These are phyloP conservation scores for Leguminivora glycinivorella DNA, from an alignment of 1,140 invertebrate genomes.

Conservation along the genomic window DNA sequence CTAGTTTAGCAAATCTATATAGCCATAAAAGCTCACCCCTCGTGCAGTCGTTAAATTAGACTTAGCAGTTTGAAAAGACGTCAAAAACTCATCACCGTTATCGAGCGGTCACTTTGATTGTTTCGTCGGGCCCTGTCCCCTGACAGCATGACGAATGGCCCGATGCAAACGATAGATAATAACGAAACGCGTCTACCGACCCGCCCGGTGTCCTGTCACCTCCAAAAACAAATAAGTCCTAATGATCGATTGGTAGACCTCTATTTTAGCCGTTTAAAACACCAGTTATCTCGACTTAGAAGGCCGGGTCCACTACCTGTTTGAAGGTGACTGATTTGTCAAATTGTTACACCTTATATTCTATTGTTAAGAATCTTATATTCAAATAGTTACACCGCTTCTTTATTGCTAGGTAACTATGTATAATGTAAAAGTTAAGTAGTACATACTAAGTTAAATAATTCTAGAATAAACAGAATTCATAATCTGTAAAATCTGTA, in stretches of 20 bases:
- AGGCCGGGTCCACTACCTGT: slow-evolving; percentile 46
- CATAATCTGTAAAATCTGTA: neutral
- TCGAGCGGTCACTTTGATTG: slow-evolving; percentile 74
- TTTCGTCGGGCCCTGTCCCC: slow-evolving; percentile 62
- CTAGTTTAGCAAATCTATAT: neutral
- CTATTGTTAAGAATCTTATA: slow-evolving; percentile 3
- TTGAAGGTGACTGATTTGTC: slow-evolving; percentile 49
- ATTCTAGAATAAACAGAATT: neutral
- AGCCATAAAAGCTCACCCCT: neutral
- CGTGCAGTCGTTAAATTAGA: slow-evolving; percentile 12
- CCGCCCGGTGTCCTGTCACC: slow-evolving; percentile 68
- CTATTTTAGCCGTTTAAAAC: slow-evolving; percentile 68
- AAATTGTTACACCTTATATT: slow-evolving; percentile 30
- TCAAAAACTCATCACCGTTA: slow-evolving; percentile 49
- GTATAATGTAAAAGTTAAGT: too few relatives aligned
- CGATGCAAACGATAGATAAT: slow-evolving; percentile 67
- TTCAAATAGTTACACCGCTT: neutral
- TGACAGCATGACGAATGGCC: slow-evolving; percentile 77
- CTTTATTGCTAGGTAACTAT: neutral
- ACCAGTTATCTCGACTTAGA: slow-evolving; percentile 55
- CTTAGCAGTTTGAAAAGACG: slow-evolving; percentile 11
- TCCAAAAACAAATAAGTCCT: slow-evolving; percentile 76
- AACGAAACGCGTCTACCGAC: slow-evolving; percentile 56
- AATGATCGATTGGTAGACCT: slow-evolving; percentile 73
- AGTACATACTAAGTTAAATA: too few relatives aligned